These are phyloP conservation scores for Drosophila stalkeri DNA, from an alignment of 2,888 invertebrate genomes.

Conservation along the genomic window DNA sequence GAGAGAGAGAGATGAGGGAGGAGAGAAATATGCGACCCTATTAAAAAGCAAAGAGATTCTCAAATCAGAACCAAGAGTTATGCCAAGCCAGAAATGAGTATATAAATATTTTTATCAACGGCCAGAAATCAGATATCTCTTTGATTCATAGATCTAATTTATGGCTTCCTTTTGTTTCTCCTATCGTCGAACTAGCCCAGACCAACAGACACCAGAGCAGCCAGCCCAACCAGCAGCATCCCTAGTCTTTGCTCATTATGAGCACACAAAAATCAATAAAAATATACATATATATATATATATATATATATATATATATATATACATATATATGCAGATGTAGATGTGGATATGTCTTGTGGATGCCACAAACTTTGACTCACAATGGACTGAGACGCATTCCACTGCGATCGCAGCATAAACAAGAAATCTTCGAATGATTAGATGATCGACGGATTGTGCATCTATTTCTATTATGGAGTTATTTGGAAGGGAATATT, in stretches of 20 bases:
- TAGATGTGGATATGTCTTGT: conserved; percentile 4
- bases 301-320: conserved; percentile 55
- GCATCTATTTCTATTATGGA: conserved; percentile 52
- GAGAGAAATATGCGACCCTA: conserved; percentile 59
- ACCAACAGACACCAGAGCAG: conserved; percentile 68
- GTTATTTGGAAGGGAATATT: conserved; percentile 60
- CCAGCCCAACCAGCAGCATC: conserved; percentile 7
- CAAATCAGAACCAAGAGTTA: conserved; percentile 57
- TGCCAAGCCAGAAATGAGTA: conserved; percentile 74
- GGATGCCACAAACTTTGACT: conserved; percentile 68
- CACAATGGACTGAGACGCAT: conserved; percentile 51
- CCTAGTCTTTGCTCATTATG: conserved; percentile 72
- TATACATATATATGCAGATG: conserved; percentile 42
- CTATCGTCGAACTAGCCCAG: conserved; percentile 49
- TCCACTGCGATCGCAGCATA: conserved; percentile 45
- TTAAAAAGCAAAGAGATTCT: conserved; percentile 56
- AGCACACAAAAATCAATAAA: conserved; percentile 82
- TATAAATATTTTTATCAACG: conserved; percentile 83
- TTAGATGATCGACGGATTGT: conserved; percentile 48
- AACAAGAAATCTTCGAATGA: conserved; percentile 49
- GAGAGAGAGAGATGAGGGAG: background rate
- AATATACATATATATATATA: conserved; percentile 55
- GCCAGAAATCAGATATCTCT: conserved; percentile 83
- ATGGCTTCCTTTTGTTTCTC: conserved; percentile 82
- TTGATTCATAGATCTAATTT: conserved; percentile 84